Evolutionary conservation across 2,113 vertebrate genomes (phyloP).

Genomic region (Bos taurus): DNA sequence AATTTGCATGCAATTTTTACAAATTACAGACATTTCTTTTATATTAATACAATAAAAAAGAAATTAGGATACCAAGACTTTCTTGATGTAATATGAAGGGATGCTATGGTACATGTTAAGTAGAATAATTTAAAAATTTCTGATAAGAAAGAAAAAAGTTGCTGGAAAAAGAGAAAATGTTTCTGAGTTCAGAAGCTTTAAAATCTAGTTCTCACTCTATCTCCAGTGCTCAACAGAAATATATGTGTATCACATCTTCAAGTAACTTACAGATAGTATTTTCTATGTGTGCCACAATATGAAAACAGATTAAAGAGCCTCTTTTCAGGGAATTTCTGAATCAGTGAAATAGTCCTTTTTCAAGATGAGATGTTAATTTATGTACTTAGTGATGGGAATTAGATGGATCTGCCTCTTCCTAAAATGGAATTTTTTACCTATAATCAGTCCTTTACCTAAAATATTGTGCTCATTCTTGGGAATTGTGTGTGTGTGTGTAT

Average conservation of each 20-base stretch:
- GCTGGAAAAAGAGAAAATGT: background rate
- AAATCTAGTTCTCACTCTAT: background rate
- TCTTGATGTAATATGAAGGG: background rate
- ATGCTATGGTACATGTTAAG: background rate
- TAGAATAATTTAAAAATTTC: background rate
- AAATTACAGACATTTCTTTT: background rate
- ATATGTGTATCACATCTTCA: background rate
- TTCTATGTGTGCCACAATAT: background rate
- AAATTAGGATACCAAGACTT: background rate
- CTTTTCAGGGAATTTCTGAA: background rate
- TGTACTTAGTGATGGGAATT: background rate
- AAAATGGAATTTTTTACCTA: background rate
- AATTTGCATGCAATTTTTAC: background rate
- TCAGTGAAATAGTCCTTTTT: background rate
- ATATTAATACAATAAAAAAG: background rate
- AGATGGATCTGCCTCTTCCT: background rate
- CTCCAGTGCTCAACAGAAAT: background rate
- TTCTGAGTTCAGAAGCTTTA: background rate
- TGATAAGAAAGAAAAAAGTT: background rate
- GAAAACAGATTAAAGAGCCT: background rate
- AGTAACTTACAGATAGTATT: background rate
- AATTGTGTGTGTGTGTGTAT: background rate
- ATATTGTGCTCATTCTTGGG: background rate
- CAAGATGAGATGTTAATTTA: background rate
- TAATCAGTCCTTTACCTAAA: background rate